Evolutionary conservation across 2,113 vertebrate genomes (phyloP), one percentile per base, ranked within the genome.

Genomic region (Sebastes fasciatus): DNA sequence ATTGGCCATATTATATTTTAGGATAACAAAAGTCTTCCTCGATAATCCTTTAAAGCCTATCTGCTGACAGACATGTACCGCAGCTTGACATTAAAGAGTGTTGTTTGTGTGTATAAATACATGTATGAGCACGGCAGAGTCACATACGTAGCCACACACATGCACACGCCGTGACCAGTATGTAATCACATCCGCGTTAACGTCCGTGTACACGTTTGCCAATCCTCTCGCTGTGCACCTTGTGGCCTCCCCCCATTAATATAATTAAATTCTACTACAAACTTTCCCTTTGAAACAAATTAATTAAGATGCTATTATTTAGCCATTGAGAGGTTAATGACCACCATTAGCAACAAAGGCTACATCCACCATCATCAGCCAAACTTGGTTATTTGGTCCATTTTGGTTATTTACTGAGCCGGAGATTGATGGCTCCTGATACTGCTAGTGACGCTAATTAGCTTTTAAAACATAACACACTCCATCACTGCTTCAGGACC

Each of bases 321-420:
- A 96, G 96, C 95, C 96, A 95, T 92, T 90, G 95, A 96, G 95
- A 97, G 96, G 95, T 97, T 97, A 98, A 97, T 95, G 95, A 92
- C 95, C 93, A 82, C 92, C 96, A 97, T 96, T 96, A 97, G 95
- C 95, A 96, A 96, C 95, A 96, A 97, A 96, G 95, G 96, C 96
- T 97, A 96, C 96, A 96, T 96, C 95, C 96, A 97, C 95, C 94
- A 95, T 96, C 97, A 97, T 98, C 97, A 97, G 96, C 97, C 95
- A 97, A 99, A 99, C 97, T 95, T 96, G 96, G 97, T 99, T 98
- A 99, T 97, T 98, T 97, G 96, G 96, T 97, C 97, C 97, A 97
- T 98, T 97, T 96, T 97, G 96, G 96, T 98, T 98, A 97, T 97
- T 99, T 98, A 98, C 97, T 95, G 96, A 94, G 94, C 92, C 79